Evolutionary conservation across 2,888 invertebrate species (phyloP).

Genomic region (Trypoxylon attenuatum): DNA sequence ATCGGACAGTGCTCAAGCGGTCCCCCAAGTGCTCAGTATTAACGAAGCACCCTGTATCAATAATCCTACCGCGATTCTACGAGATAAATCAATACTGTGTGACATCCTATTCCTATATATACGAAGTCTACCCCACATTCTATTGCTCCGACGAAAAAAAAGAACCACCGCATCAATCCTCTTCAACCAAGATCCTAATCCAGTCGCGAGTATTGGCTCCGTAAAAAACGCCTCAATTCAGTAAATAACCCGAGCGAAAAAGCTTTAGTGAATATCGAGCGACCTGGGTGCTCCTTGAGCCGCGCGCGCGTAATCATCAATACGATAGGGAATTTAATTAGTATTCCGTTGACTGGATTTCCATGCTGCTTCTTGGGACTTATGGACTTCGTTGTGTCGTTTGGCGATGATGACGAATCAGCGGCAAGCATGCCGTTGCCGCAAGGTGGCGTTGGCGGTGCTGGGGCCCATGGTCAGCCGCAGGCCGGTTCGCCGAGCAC

Average conservation of each 20-base stretch:
- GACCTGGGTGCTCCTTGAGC: too few relatives aligned
- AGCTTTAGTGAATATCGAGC: too few relatives aligned
- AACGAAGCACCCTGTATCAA: not conserved
- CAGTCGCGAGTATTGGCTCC: too few relatives aligned
- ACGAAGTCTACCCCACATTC: too few relatives aligned
- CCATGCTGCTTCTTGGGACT: constrained; percentile 34
- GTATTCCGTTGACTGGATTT: constrained; percentile 24
- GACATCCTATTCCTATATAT: not conserved
- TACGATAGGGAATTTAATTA: too few relatives aligned
- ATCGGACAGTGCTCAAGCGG: not conserved
- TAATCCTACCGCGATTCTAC: not conserved
- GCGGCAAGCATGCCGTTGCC: constrained; percentile 76
- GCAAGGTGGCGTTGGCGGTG: constrained; percentile 78
- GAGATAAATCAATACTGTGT: not conserved
- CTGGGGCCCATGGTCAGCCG: constrained; percentile 75
- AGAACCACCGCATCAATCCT: too few relatives aligned
- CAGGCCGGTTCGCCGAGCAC: constrained; percentile 72
- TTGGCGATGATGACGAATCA: constrained; percentile 44
- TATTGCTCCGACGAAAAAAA: too few relatives aligned
- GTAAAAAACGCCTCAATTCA: too few relatives aligned
- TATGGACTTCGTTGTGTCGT: constrained; percentile 62
- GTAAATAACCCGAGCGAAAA: too few relatives aligned
- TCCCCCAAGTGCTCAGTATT: not conserved
- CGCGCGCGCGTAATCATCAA: too few relatives aligned
- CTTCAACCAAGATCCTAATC: too few relatives aligned